These are phyloP conservation scores for Listrodromus nycthemerus DNA, from an alignment of 2,888 invertebrate genomes.

Conservation along the genomic window DNA sequence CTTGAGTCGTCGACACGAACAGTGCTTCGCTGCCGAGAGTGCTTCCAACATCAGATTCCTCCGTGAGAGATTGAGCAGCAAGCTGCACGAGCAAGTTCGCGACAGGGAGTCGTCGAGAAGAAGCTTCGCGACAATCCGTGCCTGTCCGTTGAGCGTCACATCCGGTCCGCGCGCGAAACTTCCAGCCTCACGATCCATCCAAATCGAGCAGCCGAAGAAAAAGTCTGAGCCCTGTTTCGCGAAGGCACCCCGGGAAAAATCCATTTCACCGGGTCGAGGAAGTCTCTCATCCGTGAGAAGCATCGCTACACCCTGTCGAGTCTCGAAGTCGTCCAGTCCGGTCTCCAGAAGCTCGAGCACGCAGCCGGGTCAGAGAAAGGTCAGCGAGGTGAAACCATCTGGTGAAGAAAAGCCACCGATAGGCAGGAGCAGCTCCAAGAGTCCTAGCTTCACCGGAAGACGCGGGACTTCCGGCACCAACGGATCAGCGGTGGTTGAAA, in stretches of 20 bases:
- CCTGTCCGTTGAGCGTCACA: conserved; percentile 72
- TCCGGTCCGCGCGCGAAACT: conserved; percentile 56
- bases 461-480: conserved; percentile 23
- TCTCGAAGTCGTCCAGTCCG: conserved; percentile 70
- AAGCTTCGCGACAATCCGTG: conserved; percentile 54
- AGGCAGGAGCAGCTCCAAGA: conserved; percentile 60
- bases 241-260: conserved; percentile 42
- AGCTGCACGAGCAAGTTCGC: conserved; percentile 81
- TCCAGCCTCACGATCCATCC: conserved; percentile 35
- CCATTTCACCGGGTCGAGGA: conserved; percentile 33
- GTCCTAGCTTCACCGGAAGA: conserved; percentile 47
- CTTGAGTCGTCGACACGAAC: conserved; percentile 84
- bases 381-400: conserved; percentile 23
- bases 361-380: conserved; percentile 37
- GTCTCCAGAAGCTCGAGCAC: conserved; percentile 61
- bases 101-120: conserved; percentile 64
- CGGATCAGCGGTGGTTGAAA: conserved; percentile 48
- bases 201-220: conserved; percentile 68
- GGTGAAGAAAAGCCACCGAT: conserved; percentile 68
- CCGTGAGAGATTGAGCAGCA: conserved; percentile 88
- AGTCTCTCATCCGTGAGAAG: conserved; percentile 11
- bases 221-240: conserved; percentile 71
- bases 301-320: conserved; percentile 24
- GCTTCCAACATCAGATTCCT: conserved; percentile 87
- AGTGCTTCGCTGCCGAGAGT: conserved; percentile 85